Percentiles rank a stretch among this genome's conserved stretches.
These are phyloP conservation scores for Physocephala rufipes DNA, from an alignment of 2,888 invertebrate genomes.

Conservation along the genomic window DNA sequence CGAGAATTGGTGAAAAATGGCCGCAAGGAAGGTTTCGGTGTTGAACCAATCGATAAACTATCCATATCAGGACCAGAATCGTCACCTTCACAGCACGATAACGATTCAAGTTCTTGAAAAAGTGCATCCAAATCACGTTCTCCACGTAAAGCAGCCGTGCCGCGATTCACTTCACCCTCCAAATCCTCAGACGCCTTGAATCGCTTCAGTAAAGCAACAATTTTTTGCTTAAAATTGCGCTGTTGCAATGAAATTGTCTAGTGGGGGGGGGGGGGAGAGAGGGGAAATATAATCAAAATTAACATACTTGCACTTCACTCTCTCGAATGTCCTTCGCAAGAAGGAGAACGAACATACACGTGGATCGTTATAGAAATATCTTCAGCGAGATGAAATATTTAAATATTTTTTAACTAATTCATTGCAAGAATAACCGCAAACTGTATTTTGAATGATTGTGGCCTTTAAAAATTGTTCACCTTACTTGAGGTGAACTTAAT, in stretches of 20 bases:
- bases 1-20: constrained; percentile 95
- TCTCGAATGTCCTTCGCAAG: no score
- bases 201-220: constrained; percentile 91
- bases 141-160: constrained; percentile 73
- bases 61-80: constrained; percentile 96
- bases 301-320: no score
- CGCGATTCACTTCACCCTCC: constrained; percentile 73
- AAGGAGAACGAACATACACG: no score
- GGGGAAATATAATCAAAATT: constrained; percentile 6
- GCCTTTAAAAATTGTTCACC: no score
- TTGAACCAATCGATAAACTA: constrained; percentile 95
- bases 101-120: constrained; percentile 94
- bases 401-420: no score
- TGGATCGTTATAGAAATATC: no score
- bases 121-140: constrained; percentile 92
- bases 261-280: constrained; percentile 31
- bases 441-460: no score
- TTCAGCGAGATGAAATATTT: no score
- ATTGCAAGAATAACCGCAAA: no score
- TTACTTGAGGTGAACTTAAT: no score
- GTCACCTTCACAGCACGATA: constrained; percentile 82
- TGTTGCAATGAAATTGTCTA: constrained; percentile 71
- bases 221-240: constrained; percentile 96
- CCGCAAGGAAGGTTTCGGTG: constrained; percentile 93
- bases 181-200: constrained; percentile 94